phyloP scores from a whole-genome alignment of 2,797 vertebrate genomes.

The Alectoris magna region DNA sequence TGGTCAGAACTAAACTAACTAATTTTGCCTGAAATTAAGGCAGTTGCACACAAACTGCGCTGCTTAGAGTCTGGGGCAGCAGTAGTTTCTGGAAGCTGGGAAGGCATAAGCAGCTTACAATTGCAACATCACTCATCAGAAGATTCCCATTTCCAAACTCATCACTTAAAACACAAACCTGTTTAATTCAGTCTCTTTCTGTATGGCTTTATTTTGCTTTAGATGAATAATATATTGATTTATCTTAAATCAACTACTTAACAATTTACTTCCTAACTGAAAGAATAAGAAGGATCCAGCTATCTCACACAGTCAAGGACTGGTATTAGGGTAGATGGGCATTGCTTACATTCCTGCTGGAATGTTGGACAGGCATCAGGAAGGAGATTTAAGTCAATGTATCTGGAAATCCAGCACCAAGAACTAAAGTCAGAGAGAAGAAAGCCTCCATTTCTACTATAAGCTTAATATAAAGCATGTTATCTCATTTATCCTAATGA shows the following conservation, averaged over 20 bases:
- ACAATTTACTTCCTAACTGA: not conserved
- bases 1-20: not conserved
- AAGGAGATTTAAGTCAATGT: not conserved
- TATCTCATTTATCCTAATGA: conserved; percentile 20
- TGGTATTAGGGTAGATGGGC: not conserved
- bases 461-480: not conserved
- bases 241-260: not conserved
- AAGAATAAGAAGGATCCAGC: not conserved
- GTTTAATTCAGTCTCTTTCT: not conserved
- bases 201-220: not conserved
- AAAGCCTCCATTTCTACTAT: not conserved
- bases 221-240: not conserved
- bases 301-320: not conserved
- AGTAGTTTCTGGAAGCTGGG: conserved; percentile 10
- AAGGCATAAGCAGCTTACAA: not conserved
- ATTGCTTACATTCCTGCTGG: not conserved
- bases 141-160: not conserved
- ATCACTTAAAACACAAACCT: not conserved
- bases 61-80: not conserved
- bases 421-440: not conserved
- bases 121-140: not conserved
- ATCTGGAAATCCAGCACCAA: conserved; percentile 6
- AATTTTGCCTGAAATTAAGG: conserved; percentile 1
- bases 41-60: not conserved
- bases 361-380: not conserved